Base-by-base conservation (phyloP, 2,888 invertebrate genomes). In the Conops quadrifasciatus region DNA sequence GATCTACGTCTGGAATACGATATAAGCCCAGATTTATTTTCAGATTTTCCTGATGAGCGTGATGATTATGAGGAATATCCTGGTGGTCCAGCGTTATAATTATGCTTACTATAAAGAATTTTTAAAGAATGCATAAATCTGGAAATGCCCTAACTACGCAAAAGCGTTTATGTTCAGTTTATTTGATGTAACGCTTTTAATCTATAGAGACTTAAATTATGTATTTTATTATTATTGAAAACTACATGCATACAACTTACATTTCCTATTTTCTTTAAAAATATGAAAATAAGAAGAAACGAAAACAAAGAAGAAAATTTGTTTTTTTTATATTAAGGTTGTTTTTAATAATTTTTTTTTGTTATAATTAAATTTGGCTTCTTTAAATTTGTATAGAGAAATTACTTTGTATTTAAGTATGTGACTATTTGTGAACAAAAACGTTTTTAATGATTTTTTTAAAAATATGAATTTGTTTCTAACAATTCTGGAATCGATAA, bases 61-160 rank as follows among this genome's bases (percentile, higher is more conserved):
- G 82, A 81, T 76, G 81, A 80, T 72, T 81, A 79, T 67, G 79
- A 80, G 59, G 80, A 81, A 69, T 80, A 80, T 74, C 77, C 80
- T 63, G 80, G 78, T 71, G 81, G 82, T 21, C 81, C 82, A 56
- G 80, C 80, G 71, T 80, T 82, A 79, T 80, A 82, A 81, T 75
- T 73, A 43, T 47, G 71, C 59, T 16, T 28, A 72, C 36, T 24
- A 36, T 28, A 66, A 71, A 72, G 11, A 70, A 71, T 71, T 71
- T 70, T 72, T 71, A 70, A 66, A 16, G 24, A n/a, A n/a, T 9
- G 4, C 36, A 36, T 7, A 7, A 36, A 7, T 36, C 9, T 36
- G 24, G 26, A 45, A 45, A 59, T 67, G 59, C 30, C 19, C 7
- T 71, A 59, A 45, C 19, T 65, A 64, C 65, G 60, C 26, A 68